Evolutionary conservation across 2,113 vertebrate species (phyloP).

Genomic region (Pelmatolapia mariae): DNA sequence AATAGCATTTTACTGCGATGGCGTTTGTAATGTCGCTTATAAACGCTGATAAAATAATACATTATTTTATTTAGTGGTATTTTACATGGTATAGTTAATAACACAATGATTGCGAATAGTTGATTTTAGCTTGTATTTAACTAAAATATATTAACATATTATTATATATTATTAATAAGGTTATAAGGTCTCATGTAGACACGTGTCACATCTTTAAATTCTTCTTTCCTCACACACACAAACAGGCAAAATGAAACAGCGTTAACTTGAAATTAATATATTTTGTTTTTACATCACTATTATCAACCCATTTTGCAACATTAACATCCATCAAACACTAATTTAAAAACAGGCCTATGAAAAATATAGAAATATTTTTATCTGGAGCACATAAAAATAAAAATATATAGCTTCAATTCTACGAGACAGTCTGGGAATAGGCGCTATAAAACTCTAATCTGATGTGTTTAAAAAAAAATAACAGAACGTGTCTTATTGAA

Average conservation of each 20-base stretch:
- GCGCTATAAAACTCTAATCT: neutral
- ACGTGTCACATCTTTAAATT: neutral
- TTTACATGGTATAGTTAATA: neutral
- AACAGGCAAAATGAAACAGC: neutral
- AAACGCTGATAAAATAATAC: neutral
- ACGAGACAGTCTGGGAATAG: neutral
- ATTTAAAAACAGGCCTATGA: accelerated
- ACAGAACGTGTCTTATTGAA: neutral
- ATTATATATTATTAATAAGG: neutral
- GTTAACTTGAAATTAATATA: neutral
- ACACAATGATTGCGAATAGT: neutral
- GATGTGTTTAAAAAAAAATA: neutral
- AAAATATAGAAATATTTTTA: neutral
- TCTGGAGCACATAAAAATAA: neutral
- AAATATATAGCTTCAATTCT: neutral
- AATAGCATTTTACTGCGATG: slow-evolving; percentile 21
- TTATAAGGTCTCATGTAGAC: neutral
- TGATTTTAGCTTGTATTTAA: neutral
- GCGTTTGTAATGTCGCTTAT: neutral
- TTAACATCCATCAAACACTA: neutral
- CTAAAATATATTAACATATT: neutral
- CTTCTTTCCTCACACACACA: neutral
- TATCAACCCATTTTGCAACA: neutral
- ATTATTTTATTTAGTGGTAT: neutral
- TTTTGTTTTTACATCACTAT: neutral